These are phyloP conservation scores for Ormyrus nitidulus DNA, from an alignment of 2,888 invertebrate species.

Conservation along the genomic window DNA sequence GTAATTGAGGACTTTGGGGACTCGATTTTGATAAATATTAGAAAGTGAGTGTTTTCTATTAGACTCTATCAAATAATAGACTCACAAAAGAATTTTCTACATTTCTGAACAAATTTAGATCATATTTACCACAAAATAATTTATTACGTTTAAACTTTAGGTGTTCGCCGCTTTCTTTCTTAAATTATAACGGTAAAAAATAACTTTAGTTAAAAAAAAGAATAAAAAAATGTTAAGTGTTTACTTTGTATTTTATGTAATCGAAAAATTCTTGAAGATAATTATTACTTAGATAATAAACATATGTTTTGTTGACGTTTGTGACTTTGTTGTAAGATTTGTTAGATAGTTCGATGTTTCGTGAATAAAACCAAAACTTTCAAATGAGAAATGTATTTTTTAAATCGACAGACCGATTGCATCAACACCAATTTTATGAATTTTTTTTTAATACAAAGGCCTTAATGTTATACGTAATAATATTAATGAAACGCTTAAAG, in stretches of 20 bases:
- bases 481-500: slow-evolving; percentile 48
- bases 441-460: slow-evolving; percentile 49
- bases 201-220: slow-evolving; percentile 4
- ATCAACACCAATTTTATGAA: slow-evolving; percentile 39
- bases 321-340: slow-evolving; percentile 43
- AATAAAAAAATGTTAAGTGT: slow-evolving; percentile 7
- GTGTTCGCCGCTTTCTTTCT: slow-evolving; percentile 1
- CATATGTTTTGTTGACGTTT: slow-evolving; percentile 51
- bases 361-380: slow-evolving; percentile 50
- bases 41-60: slow-evolving; percentile 33
- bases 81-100: slow-evolving; percentile 19
- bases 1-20: not conserved
- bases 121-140: slow-evolving; percentile 24
- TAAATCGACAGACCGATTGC: slow-evolving; percentile 40
- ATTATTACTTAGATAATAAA: slow-evolving; percentile 28
- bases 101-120: slow-evolving; percentile 19
- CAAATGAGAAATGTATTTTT: slow-evolving; percentile 46
- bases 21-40: slow-evolving; percentile 26
- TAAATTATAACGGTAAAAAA: not conserved
- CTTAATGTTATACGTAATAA: slow-evolving; percentile 44
- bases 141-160: slow-evolving; percentile 7
- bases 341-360: slow-evolving; percentile 39
- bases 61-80: slow-evolving; percentile 13
- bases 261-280: slow-evolving; percentile 5
- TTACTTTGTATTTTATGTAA: slow-evolving; percentile 10